phyloP scores from a whole-genome alignment of 2,113 vertebrate genomes.

The Cromileptes altivelis region DNA sequence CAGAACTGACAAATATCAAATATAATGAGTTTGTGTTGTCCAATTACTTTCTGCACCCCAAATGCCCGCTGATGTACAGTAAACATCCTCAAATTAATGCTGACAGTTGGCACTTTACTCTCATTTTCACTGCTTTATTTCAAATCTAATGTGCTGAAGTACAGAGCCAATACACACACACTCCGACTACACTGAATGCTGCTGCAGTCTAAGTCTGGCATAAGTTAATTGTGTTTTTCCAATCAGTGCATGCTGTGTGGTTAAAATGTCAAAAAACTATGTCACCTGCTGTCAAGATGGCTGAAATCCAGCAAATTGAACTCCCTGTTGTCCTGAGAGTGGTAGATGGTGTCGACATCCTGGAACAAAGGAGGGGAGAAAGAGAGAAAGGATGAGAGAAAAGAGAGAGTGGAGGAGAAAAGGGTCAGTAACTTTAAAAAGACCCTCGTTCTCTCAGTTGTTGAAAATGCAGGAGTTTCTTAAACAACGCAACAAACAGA shows the following conservation, averaged over 20 bases:
- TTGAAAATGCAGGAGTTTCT: neutral
- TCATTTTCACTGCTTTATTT: conserved; percentile 15
- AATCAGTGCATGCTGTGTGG: conserved; percentile 1
- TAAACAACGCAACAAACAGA: conserved; percentile 15
- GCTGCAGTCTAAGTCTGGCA: conserved; percentile 11
- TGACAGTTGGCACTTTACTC: conserved; percentile 22
- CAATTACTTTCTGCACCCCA: conserved; percentile 12
- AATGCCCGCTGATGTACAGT: neutral
- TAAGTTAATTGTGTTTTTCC: neutral
- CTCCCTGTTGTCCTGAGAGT: conserved; percentile 93
- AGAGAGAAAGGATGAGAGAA: conserved; percentile 20
- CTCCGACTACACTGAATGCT: neutral
- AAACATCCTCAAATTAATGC: conserved; percentile 38
- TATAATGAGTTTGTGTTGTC: conserved; percentile 24
- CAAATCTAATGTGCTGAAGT: conserved; percentile 13
- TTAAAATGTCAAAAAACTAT: conserved; percentile 37
- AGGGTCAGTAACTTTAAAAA: neutral
- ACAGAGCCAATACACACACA: neutral
- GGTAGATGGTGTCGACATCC: conserved; percentile 97
- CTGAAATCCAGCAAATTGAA: conserved; percentile 93
- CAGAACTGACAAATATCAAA: conserved; percentile 35
- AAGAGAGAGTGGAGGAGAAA: conserved; percentile 33
- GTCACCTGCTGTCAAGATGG: conserved; percentile 92
- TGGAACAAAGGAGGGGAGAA: conserved; percentile 62
- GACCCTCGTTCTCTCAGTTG: neutral